Base-by-base conservation (phyloP, 1,140 invertebrate genomes). In the Steinernema feltiae region DNA sequence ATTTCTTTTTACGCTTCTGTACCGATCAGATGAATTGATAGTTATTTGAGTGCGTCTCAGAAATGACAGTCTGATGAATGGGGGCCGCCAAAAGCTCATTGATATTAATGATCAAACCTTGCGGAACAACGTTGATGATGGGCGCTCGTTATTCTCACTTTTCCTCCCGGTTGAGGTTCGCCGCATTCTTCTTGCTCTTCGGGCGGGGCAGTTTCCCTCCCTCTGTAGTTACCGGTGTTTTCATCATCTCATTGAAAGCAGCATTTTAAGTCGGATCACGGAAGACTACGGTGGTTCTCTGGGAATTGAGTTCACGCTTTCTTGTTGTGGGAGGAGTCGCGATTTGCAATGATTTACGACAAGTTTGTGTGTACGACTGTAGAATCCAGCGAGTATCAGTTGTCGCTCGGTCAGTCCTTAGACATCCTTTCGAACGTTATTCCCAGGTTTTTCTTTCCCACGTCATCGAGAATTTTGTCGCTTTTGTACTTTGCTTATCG, bases 321-420 rank as follows among this genome's bases (percentile, higher is more conserved):
- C 53, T 3, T n/a, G 53, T 21, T 27, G 53, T 12, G 24, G 53
- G 53, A 63, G 53, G 53, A 63, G 53, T 63, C 53, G 7, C 15
- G 53, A 17, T 63, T 63, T 63, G 53, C 53, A 63, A 27, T 63
- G 53, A 63, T 63, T 63, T 63, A 63, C 53, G 53, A 63, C 53
- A 63, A 63, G 53, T 63, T 63, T 21, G 53, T 63, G 53, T 63
- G 53, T 63, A 63, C 53, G 53, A 63, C 53, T 63, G 53, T 63
- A 63, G 53, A 63, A 63, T 63, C 53, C 53, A 46, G 24, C 2
- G 53, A 27, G 53, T 63, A 63, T 63, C 53, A 63, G 53, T 63
- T 63, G 53, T 63, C 24, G 53, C 53, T 27, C 3, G 12, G 15
- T 7, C 12, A 27, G 24, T 17, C 53, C 41, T n/a, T n/a, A 63